Evolutionary conservation across 2,797 vertebrate genomes (phyloP).

Genomic region (Lacerta viridis): DNA sequence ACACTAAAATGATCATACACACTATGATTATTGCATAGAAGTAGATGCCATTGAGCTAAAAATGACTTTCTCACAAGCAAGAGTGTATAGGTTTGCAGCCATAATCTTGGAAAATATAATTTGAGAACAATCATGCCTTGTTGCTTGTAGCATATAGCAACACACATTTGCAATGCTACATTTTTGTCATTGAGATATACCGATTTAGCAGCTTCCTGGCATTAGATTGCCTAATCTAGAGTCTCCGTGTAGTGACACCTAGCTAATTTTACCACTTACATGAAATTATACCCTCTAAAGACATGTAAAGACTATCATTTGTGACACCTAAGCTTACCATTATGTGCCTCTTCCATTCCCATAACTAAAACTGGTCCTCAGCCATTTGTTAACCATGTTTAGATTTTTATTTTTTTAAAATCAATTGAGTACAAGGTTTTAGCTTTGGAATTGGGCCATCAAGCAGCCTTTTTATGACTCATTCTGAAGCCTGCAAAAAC

Average conservation of each 20-base stretch:
- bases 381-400: background rate
- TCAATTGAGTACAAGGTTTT: background rate
- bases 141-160: background rate
- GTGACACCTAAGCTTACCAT: background rate
- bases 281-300: constrained; percentile 1
- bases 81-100: background rate
- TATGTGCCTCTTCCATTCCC: background rate
- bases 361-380: background rate
- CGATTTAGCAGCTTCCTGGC: background rate
- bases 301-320: constrained; percentile 6
- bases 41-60: background rate
- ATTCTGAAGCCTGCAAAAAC: background rate
- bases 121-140: constrained; percentile 1
- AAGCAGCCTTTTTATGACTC: background rate
- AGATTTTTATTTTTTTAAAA: background rate
- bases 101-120: background rate
- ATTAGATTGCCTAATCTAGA: constrained; percentile 21
- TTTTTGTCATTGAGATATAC: constrained; percentile 26
- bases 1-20: background rate
- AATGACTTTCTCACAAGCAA: background rate
- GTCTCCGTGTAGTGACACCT: background rate
- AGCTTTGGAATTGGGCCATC: background rate
- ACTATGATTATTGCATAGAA: background rate
- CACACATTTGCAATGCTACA: background rate
- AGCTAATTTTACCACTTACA: background rate